Evolutionary conservation across 2,888 invertebrate genomes (phyloP).

Genomic region (Heliconius aoede): DNA sequence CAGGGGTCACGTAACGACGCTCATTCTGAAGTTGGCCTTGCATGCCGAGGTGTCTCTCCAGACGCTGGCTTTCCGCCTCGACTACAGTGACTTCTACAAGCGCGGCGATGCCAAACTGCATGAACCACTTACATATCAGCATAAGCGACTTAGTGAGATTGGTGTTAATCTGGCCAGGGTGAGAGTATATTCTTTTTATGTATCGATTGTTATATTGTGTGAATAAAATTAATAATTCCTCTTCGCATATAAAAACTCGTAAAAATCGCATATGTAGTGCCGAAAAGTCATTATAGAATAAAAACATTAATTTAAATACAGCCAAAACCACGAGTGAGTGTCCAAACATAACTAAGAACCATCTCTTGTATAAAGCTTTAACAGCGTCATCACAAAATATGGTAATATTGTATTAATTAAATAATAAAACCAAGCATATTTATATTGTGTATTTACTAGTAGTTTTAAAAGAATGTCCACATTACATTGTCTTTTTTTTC

Average conservation of each 20-base stretch:
- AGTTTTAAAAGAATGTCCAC: too few relatives aligned
- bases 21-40: conserved; percentile 91
- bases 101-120: conserved; percentile 90
- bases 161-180: conserved; percentile 73
- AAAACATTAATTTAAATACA: not conserved
- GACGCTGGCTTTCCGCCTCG: conserved; percentile 94
- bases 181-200: not conserved
- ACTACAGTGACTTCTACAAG: conserved; percentile 98
- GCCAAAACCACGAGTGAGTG: not conserved
- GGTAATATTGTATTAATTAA: not conserved
- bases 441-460: not conserved
- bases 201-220: not conserved
- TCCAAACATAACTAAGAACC: too few relatives aligned
- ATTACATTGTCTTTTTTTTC: too few relatives aligned
- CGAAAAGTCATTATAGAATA: not conserved
- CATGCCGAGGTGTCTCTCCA: conserved; percentile 94
- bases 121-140: conserved; percentile 86
- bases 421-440: not conserved
- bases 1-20: conserved; percentile 92
- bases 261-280: not conserved
- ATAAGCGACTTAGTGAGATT: conserved; percentile 85
- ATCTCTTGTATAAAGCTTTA: not conserved
- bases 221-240: not conserved
- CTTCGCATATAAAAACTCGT: too few relatives aligned
- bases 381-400: not conserved